Conservation (phyloP, 2,888 invertebrate species). For the Apodemia zela region DNA sequence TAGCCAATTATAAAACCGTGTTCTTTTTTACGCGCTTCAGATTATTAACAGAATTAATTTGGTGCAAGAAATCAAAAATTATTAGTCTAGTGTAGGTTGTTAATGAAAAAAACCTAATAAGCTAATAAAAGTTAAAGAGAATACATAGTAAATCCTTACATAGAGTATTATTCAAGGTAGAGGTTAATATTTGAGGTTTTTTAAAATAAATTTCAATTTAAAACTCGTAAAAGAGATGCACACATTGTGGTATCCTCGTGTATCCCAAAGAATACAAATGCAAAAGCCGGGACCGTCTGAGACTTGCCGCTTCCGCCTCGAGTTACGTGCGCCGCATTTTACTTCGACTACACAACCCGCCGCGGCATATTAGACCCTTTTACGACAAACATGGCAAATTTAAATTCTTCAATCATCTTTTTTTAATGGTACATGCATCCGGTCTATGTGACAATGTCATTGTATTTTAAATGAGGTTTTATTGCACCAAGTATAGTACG, state of each 20-base stretch:
- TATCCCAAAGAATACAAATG: conserved; percentile 68
- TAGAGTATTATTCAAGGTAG: no score
- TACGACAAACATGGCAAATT: conserved; percentile 53
- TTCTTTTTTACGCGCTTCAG: no score
- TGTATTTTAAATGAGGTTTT: conserved; percentile 47
- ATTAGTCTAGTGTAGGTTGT: no score
- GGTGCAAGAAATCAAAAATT: no score
- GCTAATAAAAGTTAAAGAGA: no score
- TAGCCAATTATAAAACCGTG: no score
- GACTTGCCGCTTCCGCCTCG: conserved; percentile 64
- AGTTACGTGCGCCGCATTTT: conserved; percentile 57
- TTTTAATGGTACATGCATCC: conserved; percentile 54
- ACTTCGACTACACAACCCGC: conserved; percentile 51
- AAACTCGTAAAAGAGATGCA: conserved; percentile 33
- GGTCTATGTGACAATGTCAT: conserved; percentile 53
- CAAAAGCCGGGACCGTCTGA: conserved; percentile 38
- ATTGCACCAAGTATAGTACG: conserved; percentile 31
- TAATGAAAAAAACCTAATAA: no score
- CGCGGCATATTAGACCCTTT: conserved; percentile 56
- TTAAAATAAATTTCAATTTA: conserved; percentile 33
- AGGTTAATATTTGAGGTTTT: background rate
- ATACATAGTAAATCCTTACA: no score
- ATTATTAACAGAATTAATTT: no score
- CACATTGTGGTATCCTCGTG: conserved; percentile 52
- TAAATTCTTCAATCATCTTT: conserved; percentile 55